Evolutionary conservation across 92 coral and sea anemone species (phyloP), one percentile per base, ranked within the genome.

Genomic region (Palythoa heliodiscus): DNA sequence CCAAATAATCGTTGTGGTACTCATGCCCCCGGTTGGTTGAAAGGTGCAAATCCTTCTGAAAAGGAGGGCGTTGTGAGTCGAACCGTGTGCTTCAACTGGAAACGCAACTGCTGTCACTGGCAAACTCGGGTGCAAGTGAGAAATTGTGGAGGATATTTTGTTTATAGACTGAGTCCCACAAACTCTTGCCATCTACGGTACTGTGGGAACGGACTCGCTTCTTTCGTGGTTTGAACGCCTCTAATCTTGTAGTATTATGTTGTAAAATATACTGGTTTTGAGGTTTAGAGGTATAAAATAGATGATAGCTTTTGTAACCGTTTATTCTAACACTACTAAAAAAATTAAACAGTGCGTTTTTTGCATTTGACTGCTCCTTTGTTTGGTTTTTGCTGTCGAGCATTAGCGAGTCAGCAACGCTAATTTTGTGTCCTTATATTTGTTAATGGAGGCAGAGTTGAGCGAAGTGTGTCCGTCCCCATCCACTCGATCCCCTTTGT

Each of bases 71-170:
- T 43, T 1, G 84, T 79, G 12, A 76, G 50, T 39, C 72, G 84
- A 12, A 79, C 39, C 12, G 73, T 79, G 2, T 79, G 84, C 39
- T 79, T 79, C 16, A 20, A 25, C 84, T 79, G 84, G 84, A 79
- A 79, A 79, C 55, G 22, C 15, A 22, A 63, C 4, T 79, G 84
- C 52, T 79, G 84, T 24, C 47, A 40, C 19, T 79, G 84, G 84
- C 84, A 63, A 20, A 66, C 6, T 3, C 40, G 24, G 72, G 71
- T 79, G 57, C 58, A 79, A 79, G 84, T 79, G 29, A 57, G 84
- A 40, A 79, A 79, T 70, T 79, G 84, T 20, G 84, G 84, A 24
- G 84, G 84, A 48, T 79, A 79, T 25, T 79, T 61, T 24, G 84
- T 79, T 66, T 79, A 79, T 24, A 63, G 35, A 20, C 72, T 79